These are phyloP conservation scores for Palythoa grandis DNA, from an alignment of 92 coral and sea anemone genomes.

Conservation along the genomic window DNA sequence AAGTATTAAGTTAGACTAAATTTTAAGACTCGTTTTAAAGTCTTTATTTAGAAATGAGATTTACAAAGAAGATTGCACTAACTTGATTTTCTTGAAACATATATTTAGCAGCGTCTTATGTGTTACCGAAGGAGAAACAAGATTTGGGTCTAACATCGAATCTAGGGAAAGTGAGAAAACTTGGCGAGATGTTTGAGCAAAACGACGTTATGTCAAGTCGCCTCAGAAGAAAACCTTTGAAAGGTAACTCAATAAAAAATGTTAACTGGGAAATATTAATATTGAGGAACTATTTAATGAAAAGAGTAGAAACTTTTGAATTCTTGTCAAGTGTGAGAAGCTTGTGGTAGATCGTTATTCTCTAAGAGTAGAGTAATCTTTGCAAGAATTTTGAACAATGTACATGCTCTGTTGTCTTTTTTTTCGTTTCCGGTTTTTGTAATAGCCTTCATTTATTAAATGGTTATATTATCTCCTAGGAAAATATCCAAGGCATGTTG, in stretches of 20 bases:
- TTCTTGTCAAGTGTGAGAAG: too few species aligned
- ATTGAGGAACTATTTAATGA: not conserved
- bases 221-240: not conserved
- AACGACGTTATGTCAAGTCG: not conserved
- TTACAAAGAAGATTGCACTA: not conserved
- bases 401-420: too few species aligned
- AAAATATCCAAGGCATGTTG: conserved; percentile 10
- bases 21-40: too few species aligned
- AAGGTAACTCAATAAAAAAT: conserved; percentile 6
- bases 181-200: conserved; percentile 37
- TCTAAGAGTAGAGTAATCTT: too few species aligned
- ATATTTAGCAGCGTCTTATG: not conserved
- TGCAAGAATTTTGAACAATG: too few species aligned
- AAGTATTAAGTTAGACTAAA: too few species aligned
- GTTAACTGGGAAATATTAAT: not conserved
- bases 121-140: not conserved
- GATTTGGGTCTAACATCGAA: not conserved
- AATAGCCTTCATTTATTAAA: not conserved
- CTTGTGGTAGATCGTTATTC: too few species aligned
- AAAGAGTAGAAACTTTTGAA: not conserved
- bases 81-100: not conserved
- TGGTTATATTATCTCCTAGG: not conserved
- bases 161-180: conserved; percentile 28
- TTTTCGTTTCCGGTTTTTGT: too few species aligned
- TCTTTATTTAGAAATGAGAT: too few species aligned